Evolutionary conservation across 2,797 vertebrate genomes (phyloP), one percentile per base, ranked within the genome.

Genomic region (Babyrousa celebensis): DNA sequence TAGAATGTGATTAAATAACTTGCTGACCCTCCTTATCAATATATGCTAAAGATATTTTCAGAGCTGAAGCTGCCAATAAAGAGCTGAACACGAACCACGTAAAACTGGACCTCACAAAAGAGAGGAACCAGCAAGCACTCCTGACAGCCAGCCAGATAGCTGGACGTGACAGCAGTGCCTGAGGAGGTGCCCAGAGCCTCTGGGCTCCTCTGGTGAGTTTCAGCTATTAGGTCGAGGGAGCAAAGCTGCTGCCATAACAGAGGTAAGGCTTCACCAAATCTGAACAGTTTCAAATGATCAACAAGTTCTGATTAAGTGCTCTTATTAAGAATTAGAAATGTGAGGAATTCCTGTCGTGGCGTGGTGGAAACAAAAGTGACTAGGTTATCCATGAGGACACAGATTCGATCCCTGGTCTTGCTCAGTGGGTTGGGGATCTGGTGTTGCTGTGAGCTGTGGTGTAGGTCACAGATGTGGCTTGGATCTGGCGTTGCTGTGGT

Each of bases 161-260:
- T 18, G 32, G 27, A 1, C 18, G 2, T 12, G 25, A n/a, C 10
- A 10, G 58, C 16, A 16, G 54, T 1, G 3, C 23, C 78, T 32
- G 79, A 32, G 5, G 0, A 0, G 17, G 14, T 14, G 2, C 77
- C n/a, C 40, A 65, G n/a, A 32, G 5, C 14, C 7, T 43, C 5
- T 21, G 14, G 43, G n/a, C 43, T 72, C 48, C 12, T 29, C 3
- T 60, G 29, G 25, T 32, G 40, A 14, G 54, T 32, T 18, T 20
- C 36, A 2, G 17, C 65, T 48, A 6, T 48, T 48, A 48, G 43
- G 43, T 10, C 52, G 27, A 29, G 32, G 23, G 21, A 16, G 6
- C 67, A 29, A 29, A 71, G 71, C 40, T 54, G 67, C 85, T 52
- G n/a, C 62, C 32, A 1, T 23, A 67, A 40, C 25, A 18, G 18